Percentiles rank a stretch among this genome's conserved stretches.
Conservation (phyloP, 2,797 vertebrate species). For the Propithecus perrieri region DNA sequence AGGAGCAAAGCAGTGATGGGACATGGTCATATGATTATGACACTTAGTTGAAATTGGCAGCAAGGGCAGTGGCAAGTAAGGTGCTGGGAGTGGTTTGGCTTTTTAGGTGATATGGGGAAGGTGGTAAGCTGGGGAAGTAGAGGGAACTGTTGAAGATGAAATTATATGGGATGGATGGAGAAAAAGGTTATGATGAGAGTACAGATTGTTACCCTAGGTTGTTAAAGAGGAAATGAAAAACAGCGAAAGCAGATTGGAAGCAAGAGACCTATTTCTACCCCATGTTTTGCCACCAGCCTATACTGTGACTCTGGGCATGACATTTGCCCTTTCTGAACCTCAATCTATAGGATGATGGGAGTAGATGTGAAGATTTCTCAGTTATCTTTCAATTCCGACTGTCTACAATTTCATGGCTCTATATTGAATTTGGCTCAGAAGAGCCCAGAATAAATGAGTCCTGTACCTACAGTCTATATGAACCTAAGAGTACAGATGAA, state of each 20-base stretch:
- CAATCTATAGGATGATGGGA: background rate
- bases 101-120: background rate
- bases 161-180: background rate
- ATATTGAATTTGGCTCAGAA: background rate
- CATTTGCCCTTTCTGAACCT: background rate
- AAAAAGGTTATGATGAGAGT: background rate
- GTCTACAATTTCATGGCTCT: background rate
- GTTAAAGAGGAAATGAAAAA: background rate
- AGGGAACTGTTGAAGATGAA: background rate
- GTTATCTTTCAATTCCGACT: background rate
- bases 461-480: background rate
- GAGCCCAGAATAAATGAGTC: background rate
- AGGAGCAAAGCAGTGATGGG: background rate
- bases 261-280: background rate
- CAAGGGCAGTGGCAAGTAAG: background rate
- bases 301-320: background rate
- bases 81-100: background rate
- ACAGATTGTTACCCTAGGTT: background rate
- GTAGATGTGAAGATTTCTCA: background rate
- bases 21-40: background rate
- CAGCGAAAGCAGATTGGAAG: background rate
- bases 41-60: background rate
- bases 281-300: background rate
- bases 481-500: background rate
- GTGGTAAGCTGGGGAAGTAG: background rate